These are phyloP conservation scores for Orussus abietinus DNA, from an alignment of 1,140 invertebrate genomes.

Conservation along the genomic window DNA sequence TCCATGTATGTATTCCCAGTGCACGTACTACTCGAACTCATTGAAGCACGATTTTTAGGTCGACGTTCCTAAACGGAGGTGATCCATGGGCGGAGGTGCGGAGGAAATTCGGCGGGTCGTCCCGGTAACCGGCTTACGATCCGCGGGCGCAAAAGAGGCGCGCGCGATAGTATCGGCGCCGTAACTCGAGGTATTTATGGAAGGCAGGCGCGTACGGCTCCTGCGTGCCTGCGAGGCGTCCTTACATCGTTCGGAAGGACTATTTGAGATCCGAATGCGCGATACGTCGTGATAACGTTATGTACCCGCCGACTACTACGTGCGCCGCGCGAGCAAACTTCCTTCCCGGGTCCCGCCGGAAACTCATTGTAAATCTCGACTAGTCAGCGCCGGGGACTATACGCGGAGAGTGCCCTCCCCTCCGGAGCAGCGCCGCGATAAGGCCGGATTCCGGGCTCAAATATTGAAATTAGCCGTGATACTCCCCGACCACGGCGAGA, in stretches of 20 bases:
- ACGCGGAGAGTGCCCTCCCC: constrained; percentile 1
- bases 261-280: constrained; percentile 33
- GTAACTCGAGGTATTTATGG: no score
- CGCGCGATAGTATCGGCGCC: no score
- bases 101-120: no score
- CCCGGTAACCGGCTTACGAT: no score
- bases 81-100: no score
- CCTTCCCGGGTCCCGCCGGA: constrained; percentile 47
- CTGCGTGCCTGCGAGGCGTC: neutral
- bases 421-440: constrained; percentile 25
- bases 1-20: no score
- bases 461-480: constrained; percentile 45
- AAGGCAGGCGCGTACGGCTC: no score
- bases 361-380: constrained; percentile 51
- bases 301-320: constrained; percentile 24
- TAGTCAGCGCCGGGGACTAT: constrained; percentile 35
- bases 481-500: no score
- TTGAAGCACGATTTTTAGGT: no score
- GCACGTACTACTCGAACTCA: no score
- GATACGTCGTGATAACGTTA: constrained; percentile 37
- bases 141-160: no score
- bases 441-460: constrained; percentile 37
- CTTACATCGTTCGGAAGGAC: constrained; percentile 21
- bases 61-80: no score
- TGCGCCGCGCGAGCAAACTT: constrained; percentile 43